Evolutionary conservation across 2,888 invertebrate species (phyloP).

Genomic region (Euspilapteryx auroguttella): DNA sequence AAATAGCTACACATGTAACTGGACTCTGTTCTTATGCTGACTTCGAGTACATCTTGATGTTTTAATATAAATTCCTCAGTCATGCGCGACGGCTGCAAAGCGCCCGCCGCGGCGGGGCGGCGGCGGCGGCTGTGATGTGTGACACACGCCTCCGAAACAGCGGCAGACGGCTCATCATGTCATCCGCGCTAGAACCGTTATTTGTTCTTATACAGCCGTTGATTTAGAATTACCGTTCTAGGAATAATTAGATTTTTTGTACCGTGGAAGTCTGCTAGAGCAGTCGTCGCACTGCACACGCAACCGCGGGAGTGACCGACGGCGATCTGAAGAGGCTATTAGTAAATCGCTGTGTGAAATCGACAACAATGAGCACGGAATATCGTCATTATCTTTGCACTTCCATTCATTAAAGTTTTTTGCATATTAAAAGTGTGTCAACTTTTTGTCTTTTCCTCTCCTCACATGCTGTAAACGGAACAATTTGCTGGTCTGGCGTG

Average conservation of each 20-base stretch:
- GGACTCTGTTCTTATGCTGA: conserved; percentile 6
- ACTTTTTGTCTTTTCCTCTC: conserved; percentile 18
- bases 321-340: conserved; percentile 46
- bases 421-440: conserved; percentile 40
- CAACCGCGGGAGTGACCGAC: conserved; percentile 20
- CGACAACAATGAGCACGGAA: conserved; percentile 51
- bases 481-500: too few relatives aligned
- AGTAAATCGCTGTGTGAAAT: conserved; percentile 50
- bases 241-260: conserved; percentile 48
- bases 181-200: conserved; percentile 32
- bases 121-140: conserved; percentile 17
- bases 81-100: conserved; percentile 9
- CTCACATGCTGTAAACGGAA: too few relatives aligned
- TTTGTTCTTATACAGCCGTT: conserved; percentile 23
- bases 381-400: conserved; percentile 29
- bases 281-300: conserved; percentile 28
- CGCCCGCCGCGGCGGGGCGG: conserved; percentile 15
- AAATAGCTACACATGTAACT: conserved; percentile 7
- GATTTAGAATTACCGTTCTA: conserved; percentile 50
- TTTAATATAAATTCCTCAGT: neutral
- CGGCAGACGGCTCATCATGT: conserved; percentile 22
- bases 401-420: conserved; percentile 44
- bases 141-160: conserved; percentile 1
- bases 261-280: conserved; percentile 29
- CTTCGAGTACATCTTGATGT: conserved; percentile 1